These are phyloP conservation scores for Mystacides longicornis DNA, from an alignment of 2,888 invertebrate genomes.

Conservation along the genomic window DNA sequence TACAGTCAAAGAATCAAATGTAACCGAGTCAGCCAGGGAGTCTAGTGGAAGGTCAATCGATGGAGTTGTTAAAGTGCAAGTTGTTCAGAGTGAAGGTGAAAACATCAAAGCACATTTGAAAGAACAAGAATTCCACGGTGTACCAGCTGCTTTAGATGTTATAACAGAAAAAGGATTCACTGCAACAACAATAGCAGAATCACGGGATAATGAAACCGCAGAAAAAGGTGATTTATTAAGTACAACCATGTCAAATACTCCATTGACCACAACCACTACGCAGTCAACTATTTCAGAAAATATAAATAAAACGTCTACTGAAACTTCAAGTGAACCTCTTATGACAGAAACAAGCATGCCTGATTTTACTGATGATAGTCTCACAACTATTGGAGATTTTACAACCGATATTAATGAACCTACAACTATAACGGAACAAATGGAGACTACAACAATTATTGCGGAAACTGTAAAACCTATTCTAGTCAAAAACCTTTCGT, in stretches of 20 bases:
- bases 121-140: conserved; percentile 39
- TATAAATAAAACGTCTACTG: no score
- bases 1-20: conserved; percentile 13
- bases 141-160: conserved; percentile 27
- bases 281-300: conserved; percentile 7
- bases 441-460: conserved; percentile 31
- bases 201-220: neutral
- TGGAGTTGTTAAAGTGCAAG: conserved; percentile 36
- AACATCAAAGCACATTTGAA: conserved; percentile 33
- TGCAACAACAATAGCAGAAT: neutral
- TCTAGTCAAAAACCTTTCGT: conserved; percentile 15
- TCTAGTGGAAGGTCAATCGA: conserved; percentile 34
- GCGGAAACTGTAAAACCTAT: conserved; percentile 20
- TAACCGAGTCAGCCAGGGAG: conserved; percentile 9
- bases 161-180: conserved; percentile 27
- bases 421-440: conserved; percentile 6
- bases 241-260: neutral
- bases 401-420: conserved; percentile 21
- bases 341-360: no score
- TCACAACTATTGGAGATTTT: conserved; percentile 26
- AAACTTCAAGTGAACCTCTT: conserved; percentile 27
- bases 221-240: neutral
- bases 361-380: conserved; percentile 27
- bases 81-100: conserved; percentile 36
- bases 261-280: neutral